Base-by-base conservation (phyloP, 2,888 invertebrate species). In the Epirrhoe tristata region DNA sequence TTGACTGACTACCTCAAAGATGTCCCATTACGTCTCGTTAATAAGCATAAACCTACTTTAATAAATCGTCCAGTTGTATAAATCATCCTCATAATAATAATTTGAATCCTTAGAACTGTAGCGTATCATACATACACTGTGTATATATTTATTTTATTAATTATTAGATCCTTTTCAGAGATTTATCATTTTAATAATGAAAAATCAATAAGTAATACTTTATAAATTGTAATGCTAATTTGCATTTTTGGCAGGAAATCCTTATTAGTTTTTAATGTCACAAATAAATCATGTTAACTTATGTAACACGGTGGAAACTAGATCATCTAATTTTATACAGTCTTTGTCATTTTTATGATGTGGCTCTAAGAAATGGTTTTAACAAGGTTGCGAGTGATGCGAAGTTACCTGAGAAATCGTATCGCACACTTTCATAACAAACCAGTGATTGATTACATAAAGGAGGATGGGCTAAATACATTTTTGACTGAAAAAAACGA, bases 351-450 rank as follows among this genome's bases (percentile, higher is more conserved):
- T 78, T 73, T 73, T 71, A 74, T 52, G 66, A 67, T 67, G 63
- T 73, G 72, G 77, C 77, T 78, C 80, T 80, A 76, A 74, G 76
- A 74, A 72, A 72, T 68, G 76, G 78, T 81, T 79, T 51, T 85
- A 88, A 86, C 86, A 86, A 85, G 82, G 80, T 82, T 84, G 84
- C 84, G 83, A 85, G 84, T 92, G 93, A 89, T 87, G 93, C 88
- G 91, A 93, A 91, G 87, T 85, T 83, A 85, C 77, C 81, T 86
- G 85, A 91, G 91, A 91, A 90, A 90, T 90, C 87, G 87, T 89
- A 91, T 89, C 85, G 86, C 86, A 89, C 87, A 88, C 90, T 93
- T 93, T 93, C 93, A 91, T 91, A 93, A 93, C 91, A 88, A 93
- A 88, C 88, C 81, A 74, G 83, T 93, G 93, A 93, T 93, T 93